phyloP scores from a whole-genome alignment of 2,888 invertebrate species.

The Harmothoe impar region DNA sequence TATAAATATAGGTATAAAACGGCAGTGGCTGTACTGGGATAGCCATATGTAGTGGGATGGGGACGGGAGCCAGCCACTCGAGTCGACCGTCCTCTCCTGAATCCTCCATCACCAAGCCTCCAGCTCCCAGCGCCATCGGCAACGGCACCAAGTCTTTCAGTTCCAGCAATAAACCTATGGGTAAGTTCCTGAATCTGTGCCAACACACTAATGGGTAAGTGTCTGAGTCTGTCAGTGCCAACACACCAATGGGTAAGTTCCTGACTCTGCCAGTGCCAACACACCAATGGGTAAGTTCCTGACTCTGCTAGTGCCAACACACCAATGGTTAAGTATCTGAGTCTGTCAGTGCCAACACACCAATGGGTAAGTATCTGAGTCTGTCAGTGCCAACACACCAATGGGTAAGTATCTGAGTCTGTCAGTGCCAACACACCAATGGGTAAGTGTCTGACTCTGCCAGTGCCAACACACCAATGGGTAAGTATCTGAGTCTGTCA shows the following conservation, averaged over 20 bases:
- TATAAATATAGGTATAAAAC: no score
- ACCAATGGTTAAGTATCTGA: neutral
- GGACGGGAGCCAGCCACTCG: conserved; percentile 23
- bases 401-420: no score
- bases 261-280: neutral
- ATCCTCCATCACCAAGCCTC: neutral
- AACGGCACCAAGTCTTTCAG: neutral
- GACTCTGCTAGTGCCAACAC: neutral
- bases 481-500: no score
- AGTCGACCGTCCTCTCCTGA: conserved; percentile 35
- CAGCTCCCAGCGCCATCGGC: neutral
- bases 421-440: neutral
- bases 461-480: neutral
- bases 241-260: neutral
- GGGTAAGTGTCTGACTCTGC: no score
- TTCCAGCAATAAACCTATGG: neutral
- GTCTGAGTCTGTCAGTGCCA: neutral
- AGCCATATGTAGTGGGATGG: neutral
- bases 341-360: neutral
- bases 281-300: neutral
- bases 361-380: no score
- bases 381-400: neutral
- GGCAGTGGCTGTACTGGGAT: no score
- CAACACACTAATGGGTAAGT: neutral
- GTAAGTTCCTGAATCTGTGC: neutral